phyloP scores from a whole-genome alignment of 2,797 vertebrate species.

The Manis javanica region DNA sequence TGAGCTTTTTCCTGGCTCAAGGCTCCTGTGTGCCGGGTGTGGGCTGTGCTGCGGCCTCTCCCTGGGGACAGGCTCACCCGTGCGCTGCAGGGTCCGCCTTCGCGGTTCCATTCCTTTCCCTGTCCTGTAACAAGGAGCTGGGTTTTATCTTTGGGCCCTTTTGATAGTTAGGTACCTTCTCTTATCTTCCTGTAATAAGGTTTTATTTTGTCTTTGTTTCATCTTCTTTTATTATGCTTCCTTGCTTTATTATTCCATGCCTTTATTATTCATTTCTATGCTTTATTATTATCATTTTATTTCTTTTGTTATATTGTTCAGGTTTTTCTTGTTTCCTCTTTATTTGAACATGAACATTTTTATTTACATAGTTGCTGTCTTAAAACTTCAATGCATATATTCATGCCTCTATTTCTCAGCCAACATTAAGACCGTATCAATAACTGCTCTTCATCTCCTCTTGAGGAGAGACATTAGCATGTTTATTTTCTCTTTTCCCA shows the following conservation, averaged over 20 bases:
- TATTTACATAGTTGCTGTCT: neutral
- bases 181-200: fast-evolving
- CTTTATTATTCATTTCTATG: too few relatives aligned
- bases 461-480: neutral
- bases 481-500: neutral
- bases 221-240: neutral
- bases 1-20: neutral
- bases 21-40: too few relatives aligned
- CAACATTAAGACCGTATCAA: neutral
- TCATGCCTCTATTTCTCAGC: neutral
- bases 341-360: neutral
- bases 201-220: neutral
- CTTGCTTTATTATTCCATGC: too few relatives aligned
- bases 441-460: fast-evolving
- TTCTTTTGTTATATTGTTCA: neutral
- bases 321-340: neutral
- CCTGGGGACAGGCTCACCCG: neutral
- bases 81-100: fast-evolving
- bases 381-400: fast-evolving
- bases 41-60: too few relatives aligned
- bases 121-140: fast-evolving
- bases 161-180: neutral
- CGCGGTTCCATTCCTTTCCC: fast-evolving
- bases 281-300: too few relatives aligned
- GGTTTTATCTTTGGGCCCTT: fast-evolving